Percentiles rank a stretch among this genome's conserved stretches.
These are phyloP conservation scores for Pelmatolapia mariae DNA, from an alignment of 2,113 vertebrate species.

Conservation along the genomic window DNA sequence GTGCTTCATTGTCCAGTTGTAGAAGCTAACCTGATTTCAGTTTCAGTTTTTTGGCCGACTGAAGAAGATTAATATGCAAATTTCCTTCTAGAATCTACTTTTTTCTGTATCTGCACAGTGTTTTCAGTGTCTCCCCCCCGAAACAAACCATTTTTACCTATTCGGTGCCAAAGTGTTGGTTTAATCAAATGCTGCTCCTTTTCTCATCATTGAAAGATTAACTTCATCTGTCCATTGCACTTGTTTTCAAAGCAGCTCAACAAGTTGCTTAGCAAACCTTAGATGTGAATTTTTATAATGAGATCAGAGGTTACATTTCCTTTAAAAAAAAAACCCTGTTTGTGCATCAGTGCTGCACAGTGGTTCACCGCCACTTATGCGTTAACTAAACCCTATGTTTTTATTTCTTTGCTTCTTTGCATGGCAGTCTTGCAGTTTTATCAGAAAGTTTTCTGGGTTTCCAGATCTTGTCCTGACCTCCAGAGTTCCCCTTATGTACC, in stretches of 20 bases:
- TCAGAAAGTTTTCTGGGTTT: background rate
- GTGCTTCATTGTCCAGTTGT: background rate
- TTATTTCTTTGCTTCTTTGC: background rate
- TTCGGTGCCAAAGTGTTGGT: background rate
- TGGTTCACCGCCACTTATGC: background rate
- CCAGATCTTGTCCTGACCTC: background rate
- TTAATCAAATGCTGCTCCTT: background rate
- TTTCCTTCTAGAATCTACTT: background rate
- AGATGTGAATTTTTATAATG: background rate
- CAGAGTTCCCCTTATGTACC: background rate
- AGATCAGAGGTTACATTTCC: background rate
- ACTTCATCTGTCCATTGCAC: background rate
- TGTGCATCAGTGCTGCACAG: background rate
- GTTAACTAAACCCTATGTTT: background rate
- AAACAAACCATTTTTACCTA: background rate
- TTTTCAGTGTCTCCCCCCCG: background rate
- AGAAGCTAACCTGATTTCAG: background rate
- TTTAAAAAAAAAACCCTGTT: background rate
- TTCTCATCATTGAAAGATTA: background rate
- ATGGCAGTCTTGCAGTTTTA: background rate
- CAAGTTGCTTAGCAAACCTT: background rate
- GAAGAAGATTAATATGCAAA: background rate
- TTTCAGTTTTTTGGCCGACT: background rate
- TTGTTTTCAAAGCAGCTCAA: background rate
- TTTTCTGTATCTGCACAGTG: background rate